Conservation (phyloP, 1,140 invertebrate species). For the Caerostris darwini region DNA sequence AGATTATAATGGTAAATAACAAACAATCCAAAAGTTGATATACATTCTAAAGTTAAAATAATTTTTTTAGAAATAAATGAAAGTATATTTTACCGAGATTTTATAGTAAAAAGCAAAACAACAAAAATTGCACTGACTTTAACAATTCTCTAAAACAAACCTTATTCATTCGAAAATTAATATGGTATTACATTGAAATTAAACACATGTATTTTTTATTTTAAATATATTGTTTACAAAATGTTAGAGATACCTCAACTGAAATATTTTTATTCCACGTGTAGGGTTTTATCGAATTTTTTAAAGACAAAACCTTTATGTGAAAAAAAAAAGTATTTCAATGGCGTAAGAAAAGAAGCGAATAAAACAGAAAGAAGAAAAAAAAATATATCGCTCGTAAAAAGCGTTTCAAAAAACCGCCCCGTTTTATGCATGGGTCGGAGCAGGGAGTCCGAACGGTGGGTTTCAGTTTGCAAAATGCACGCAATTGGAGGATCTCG, state of each 20-base stretch:
- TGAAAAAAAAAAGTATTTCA: background rate
- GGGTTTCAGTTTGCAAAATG: conserved; percentile 42
- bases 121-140: too few species aligned
- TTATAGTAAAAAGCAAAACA: too few species aligned
- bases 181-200: too few species aligned
- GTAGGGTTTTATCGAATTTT: background rate
- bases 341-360: background rate
- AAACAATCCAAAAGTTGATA: too few species aligned
- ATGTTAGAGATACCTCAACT: background rate
- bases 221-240: too few species aligned
- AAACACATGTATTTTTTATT: too few species aligned
- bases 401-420: conserved; percentile 18
- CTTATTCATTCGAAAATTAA: too few species aligned
- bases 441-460: conserved; percentile 1
- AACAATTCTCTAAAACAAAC: too few species aligned
- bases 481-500: conserved; percentile 60
- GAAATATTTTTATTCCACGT: background rate
- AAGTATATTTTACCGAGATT: too few species aligned
- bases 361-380: background rate
- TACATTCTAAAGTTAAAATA: too few species aligned
- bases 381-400: background rate
- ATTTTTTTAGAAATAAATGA: too few species aligned
- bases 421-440: conserved; percentile 24
- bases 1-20: too few species aligned
- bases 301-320: background rate